These are phyloP conservation scores for Strix aluco DNA, from an alignment of 2,113 vertebrate genomes.

Conservation along the genomic window DNA sequence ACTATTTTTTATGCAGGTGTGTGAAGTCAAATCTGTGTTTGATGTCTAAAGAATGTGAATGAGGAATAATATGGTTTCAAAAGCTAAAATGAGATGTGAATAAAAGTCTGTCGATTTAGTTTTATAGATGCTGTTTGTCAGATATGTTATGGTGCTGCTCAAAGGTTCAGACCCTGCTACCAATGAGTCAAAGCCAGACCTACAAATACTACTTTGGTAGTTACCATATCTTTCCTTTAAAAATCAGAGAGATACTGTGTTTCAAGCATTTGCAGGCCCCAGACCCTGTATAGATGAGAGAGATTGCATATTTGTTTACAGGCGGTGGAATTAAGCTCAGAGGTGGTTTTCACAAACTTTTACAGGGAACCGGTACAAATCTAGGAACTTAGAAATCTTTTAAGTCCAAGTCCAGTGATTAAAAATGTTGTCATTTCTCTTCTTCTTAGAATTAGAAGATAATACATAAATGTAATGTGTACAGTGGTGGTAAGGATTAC, in stretches of 20 bases:
- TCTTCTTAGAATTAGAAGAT: neutral
- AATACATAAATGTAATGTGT: too few relatives aligned
- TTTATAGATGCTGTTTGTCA: neutral
- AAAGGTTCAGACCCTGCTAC: neutral
- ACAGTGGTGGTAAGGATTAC: neutral
- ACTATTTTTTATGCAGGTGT: neutral
- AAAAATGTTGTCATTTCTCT: neutral
- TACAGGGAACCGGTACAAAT: neutral
- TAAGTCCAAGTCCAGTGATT: neutral
- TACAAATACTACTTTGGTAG: neutral
- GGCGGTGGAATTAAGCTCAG: neutral
- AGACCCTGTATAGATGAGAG: neutral
- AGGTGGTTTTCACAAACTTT: neutral
- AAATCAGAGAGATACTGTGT: neutral
- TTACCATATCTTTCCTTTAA: neutral
- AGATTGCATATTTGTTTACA: neutral
- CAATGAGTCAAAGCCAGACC: neutral
- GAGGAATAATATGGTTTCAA: neutral
- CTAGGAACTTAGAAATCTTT: neutral
- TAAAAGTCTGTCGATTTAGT: neutral
- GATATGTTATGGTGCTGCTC: neutral
- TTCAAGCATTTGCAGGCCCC: neutral
- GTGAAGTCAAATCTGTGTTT: neutral
- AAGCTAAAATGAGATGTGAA: neutral
- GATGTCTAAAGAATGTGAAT: neutral